Evolutionary conservation across 1,140 invertebrate species (phyloP), one percentile per base, ranked within the genome.

Genomic region (Choristoneura fumiferana): DNA sequence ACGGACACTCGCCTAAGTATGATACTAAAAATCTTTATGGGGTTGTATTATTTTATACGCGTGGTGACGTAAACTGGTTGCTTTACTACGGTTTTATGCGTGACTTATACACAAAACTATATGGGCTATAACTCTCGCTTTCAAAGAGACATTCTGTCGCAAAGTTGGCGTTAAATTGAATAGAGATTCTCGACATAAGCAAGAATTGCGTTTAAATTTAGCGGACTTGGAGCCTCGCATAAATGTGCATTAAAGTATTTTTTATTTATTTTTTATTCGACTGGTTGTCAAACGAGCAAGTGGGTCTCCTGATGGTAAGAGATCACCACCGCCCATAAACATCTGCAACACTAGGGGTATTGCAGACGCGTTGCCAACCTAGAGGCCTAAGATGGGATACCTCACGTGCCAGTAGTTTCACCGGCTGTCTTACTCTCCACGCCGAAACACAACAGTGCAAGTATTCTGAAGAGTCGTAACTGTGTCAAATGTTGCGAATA

Each of bases 1-100:
- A 0, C 12, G 22, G 18, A 18, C 40, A 45, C 15, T 10, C 43
- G 43, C 10, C 18, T 18, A 49, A 49, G 43, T 29, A 17, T 22
- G 0, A 29, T 22, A 49, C 10, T 49, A 29, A 49, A 43, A 37
- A 22, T 1, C 9, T 49, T 49, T 49, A 49, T 49, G n/a, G 43
- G 0, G 43, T 22, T 22, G 12, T 49, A 33, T 49, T 29, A 29
- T 49, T 49, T 49, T 33, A 49, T 49, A 43, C n/a, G 43, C 22
- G 29, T 49, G 18, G 43, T 4, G 18, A 22, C 22, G 29, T 12
- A 49, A n/a, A 13, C 40, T 45, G 15, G n/a, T 29, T 17, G 43
- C 10, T 49, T 49, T 49, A 49, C 12, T 49, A 29, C n/a, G 22
- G 18, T 49, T 49, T 29, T 29, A 49, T 49, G 10, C 12, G 4